phyloP scores from a whole-genome alignment of 2,113 vertebrate species.

The Serinus canaria region DNA sequence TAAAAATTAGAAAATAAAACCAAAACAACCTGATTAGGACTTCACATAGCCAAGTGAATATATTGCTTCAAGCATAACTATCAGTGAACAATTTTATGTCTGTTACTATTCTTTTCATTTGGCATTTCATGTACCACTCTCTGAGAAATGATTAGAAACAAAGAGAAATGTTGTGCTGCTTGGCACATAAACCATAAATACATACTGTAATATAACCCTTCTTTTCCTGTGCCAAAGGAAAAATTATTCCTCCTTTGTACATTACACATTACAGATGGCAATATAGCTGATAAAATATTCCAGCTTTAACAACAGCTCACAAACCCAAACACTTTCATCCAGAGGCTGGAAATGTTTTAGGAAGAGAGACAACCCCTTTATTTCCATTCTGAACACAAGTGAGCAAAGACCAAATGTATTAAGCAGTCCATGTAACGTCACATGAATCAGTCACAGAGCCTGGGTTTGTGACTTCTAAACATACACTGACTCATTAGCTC shows the following conservation, averaged over 20 bases:
- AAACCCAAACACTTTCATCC: background rate
- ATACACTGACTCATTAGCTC: conserved; percentile 14
- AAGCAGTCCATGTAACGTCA: background rate
- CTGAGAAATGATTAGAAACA: background rate
- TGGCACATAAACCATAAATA: background rate
- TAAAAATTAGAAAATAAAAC: background rate
- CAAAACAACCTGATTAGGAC: background rate
- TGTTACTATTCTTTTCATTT: background rate
- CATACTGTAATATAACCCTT: background rate
- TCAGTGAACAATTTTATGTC: background rate
- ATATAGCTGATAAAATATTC: background rate
- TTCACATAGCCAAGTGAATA: background rate
- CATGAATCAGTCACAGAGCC: background rate
- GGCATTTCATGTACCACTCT: background rate
- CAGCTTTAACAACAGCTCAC: background rate
- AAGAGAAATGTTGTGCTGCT: background rate
- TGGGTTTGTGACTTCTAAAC: background rate
- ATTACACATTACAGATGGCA: background rate
- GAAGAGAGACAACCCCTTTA: background rate
- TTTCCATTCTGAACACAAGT: background rate
- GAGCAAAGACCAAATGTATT: background rate
- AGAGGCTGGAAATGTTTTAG: background rate
- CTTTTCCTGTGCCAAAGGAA: background rate
- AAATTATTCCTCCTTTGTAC: background rate
- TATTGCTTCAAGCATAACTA: background rate